Conservation (phyloP, 2,888 invertebrate species). For the Liodrosophila aerea region DNA sequence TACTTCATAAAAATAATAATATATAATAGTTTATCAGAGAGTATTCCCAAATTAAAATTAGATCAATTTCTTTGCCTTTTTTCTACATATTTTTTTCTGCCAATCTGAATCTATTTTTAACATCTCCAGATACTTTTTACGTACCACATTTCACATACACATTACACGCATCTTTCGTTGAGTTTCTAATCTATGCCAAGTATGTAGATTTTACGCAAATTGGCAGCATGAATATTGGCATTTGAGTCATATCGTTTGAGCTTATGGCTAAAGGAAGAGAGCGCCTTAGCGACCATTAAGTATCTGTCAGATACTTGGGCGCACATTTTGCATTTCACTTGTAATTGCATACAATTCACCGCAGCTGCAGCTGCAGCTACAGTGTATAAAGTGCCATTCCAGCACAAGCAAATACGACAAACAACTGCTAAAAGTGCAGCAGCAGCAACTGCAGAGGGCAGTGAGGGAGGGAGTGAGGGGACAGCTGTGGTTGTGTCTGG, state of each 20-base stretch:
- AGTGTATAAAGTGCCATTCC: too few species aligned
- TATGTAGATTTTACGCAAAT: slow-evolving; percentile 17
- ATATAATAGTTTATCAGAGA: too few species aligned
- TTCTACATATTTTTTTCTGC: not conserved
- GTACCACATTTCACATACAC: too few species aligned
- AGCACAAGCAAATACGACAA: slow-evolving; percentile 46
- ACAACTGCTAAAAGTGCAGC: slow-evolving; percentile 43
- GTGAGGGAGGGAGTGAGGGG: not conserved
- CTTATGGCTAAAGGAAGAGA: not conserved
- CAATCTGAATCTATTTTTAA: not conserved
- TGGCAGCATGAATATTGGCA: slow-evolving; percentile 39
- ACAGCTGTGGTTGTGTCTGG: slow-evolving; percentile 1
- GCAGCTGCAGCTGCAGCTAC: slow-evolving; percentile 28
- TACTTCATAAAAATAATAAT: too few species aligned
- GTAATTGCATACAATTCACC: slow-evolving; percentile 73
- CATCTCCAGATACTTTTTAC: not conserved
- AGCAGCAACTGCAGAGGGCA: not conserved
- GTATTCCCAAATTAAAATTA: too few species aligned
- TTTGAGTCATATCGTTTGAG: slow-evolving; percentile 19
- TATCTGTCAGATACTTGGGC: slow-evolving; percentile 74
- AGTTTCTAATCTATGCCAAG: slow-evolving; percentile 25
- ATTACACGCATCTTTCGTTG: not conserved
- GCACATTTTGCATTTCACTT: slow-evolving; percentile 74
- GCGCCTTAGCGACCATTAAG: slow-evolving; percentile 53
- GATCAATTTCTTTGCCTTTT: not conserved